phyloP scores from a whole-genome alignment of 2,113 vertebrate genomes.

The Stomatorhinus ivindoensis region DNA sequence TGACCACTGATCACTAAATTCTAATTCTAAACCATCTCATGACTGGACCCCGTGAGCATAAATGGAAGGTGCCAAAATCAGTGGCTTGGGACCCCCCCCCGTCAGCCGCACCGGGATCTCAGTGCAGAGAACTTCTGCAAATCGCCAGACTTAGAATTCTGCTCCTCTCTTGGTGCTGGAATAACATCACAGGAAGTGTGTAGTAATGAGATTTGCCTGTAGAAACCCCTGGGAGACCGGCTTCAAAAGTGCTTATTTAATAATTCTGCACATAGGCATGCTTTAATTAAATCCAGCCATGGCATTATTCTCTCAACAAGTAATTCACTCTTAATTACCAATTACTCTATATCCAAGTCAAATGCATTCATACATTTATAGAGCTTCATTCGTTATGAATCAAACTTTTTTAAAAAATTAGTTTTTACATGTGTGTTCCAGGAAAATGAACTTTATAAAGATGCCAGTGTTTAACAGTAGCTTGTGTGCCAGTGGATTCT shows the following conservation, averaged over 20 bases:
- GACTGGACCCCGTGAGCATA: neutral
- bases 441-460: neutral
- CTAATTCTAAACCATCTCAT: neutral
- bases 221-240: neutral
- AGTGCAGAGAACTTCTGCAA: neutral
- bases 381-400: neutral
- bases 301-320: constrained; percentile 5
- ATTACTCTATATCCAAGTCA: constrained; percentile 13
- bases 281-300: constrained; percentile 21
- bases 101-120: neutral
- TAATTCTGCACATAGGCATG: constrained; percentile 13
- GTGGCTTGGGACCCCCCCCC: neutral
- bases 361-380: neutral
- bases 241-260: constrained; percentile 18
- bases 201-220: constrained; percentile 10
- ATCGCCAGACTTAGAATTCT: neutral
- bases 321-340: constrained; percentile 19
- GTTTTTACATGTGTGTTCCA: neutral
- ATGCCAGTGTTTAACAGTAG: neutral
- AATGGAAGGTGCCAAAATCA: neutral
- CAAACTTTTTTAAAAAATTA: neutral
- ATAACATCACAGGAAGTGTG: constrained; percentile 12
- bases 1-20: too few species aligned
- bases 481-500: neutral
- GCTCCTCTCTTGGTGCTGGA: neutral